Percentiles rank a stretch among this genome's conserved stretches.
Evolutionary conservation across 2,888 invertebrate genomes (phyloP).

Genomic region (Drosophila borborema): DNA sequence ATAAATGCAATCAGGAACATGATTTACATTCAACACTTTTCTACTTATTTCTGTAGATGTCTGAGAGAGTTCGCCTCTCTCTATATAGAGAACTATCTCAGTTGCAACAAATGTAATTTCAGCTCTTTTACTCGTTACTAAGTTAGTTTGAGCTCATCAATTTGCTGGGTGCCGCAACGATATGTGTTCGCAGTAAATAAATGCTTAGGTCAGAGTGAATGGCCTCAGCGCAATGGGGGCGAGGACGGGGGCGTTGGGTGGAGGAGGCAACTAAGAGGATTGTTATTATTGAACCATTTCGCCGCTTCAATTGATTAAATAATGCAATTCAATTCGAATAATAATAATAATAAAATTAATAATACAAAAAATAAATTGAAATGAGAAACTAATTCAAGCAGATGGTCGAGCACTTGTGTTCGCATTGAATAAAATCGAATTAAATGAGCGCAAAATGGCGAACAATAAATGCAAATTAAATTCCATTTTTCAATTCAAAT

Average conservation of each 20-base stretch:
- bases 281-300: not conserved
- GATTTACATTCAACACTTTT: too few species aligned
- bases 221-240: not conserved
- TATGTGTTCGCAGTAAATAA: not conserved
- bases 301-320: constrained; percentile 7
- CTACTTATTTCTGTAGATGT: too few species aligned
- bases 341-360: too few species aligned
- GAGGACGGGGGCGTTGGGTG: too few species aligned
- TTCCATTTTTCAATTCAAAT: not conserved
- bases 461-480: constrained; percentile 22
- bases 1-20: too few species aligned
- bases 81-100: too few species aligned
- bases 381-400: constrained; percentile 2
- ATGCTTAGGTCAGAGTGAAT: not conserved
- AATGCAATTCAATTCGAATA: constrained; percentile 7
- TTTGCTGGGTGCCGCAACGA: not conserved
- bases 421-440: constrained; percentile 10
- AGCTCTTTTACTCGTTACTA: not conserved
- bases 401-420: constrained; percentile 6
- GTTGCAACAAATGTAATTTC: not conserved
- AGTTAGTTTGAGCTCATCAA: not conserved
- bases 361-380: not conserved
- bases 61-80: too few species aligned
- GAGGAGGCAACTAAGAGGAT: not conserved
- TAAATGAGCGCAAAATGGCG: constrained; percentile 21